A percentile compares a stretch with the other conserved stretches of the same genome.
phyloP scores from a whole-genome alignment of 64 coral and sea anemone species.

The Anthopleura sola region DNA sequence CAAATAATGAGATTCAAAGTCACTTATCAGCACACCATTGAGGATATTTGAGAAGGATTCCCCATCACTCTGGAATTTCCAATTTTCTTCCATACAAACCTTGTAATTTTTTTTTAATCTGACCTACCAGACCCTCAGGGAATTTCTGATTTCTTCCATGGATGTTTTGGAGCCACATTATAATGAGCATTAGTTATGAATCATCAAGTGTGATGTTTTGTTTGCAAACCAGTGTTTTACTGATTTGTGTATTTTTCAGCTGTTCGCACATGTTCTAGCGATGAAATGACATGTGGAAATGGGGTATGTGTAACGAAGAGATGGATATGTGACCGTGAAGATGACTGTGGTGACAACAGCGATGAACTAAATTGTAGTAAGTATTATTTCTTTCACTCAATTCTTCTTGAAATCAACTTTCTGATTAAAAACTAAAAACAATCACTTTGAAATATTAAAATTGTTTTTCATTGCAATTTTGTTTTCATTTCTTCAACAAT shows the following conservation, averaged over 20 bases:
- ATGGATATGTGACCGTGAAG: conserved; percentile 31
- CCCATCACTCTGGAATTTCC: no score
- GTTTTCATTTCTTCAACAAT: neutral
- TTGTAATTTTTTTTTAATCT: no score
- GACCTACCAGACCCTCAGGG: no score
- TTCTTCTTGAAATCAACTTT: neutral
- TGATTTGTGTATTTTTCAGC: neutral
- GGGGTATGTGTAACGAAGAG: conserved; percentile 11
- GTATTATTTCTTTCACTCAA: neutral
- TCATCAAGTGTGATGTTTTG: no score
- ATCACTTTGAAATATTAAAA: neutral
- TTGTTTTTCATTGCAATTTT: neutral
- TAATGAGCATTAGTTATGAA: no score
- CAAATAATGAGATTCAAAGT: no score
- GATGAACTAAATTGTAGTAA: conserved; percentile 68
- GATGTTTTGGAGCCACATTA: no score
- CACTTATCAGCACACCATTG: no score
- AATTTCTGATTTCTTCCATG: no score
- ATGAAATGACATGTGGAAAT: conserved; percentile 61
- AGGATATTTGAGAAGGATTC: no score
- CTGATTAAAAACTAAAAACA: neutral
- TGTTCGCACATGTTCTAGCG: neutral
- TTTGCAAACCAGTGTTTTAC: neutral
- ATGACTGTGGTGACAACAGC: conserved; percentile 24
- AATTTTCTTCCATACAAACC: no score